These are phyloP conservation scores for Erebia ligea DNA, from an alignment of 2,888 invertebrate genomes.

Conservation along the genomic window DNA sequence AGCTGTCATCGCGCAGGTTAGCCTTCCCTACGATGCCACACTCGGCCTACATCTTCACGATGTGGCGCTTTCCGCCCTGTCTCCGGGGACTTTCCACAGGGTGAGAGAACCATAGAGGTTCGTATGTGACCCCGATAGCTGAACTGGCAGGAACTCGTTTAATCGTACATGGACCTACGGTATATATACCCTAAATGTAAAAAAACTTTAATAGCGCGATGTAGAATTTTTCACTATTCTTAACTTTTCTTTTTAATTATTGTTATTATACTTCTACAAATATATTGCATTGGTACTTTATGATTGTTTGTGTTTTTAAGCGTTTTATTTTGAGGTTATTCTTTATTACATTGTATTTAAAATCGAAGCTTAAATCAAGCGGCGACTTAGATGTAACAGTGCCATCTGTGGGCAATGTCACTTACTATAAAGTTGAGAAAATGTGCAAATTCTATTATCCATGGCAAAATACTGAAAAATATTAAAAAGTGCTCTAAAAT, in stretches of 20 bases:
- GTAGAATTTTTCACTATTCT: constrained; percentile 40
- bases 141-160: constrained; percentile 72
- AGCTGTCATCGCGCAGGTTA: constrained; percentile 58
- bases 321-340: background rate
- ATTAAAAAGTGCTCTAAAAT: too few relatives aligned
- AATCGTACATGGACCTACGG: rapidly evolving
- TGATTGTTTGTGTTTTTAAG: background rate
- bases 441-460: background rate
- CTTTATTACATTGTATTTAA: background rate
- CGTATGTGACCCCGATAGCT: constrained; percentile 75
- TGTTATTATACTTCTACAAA: background rate
- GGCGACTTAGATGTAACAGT: constrained; percentile 37
- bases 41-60: constrained; percentile 64
- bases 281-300: background rate
- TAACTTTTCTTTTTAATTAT: background rate
- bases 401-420: constrained; percentile 54
- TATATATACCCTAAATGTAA: constrained; percentile 37
- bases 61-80: constrained; percentile 76
- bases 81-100: constrained; percentile 84
- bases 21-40: constrained; percentile 65
- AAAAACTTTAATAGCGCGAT: constrained; percentile 60
- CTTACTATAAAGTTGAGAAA: background rate
- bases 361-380: background rate
- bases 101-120: constrained; percentile 62
- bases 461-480: too few relatives aligned